Conservation (phyloP, 2,797 vertebrate species). For the Sebastes matsubarae region DNA sequence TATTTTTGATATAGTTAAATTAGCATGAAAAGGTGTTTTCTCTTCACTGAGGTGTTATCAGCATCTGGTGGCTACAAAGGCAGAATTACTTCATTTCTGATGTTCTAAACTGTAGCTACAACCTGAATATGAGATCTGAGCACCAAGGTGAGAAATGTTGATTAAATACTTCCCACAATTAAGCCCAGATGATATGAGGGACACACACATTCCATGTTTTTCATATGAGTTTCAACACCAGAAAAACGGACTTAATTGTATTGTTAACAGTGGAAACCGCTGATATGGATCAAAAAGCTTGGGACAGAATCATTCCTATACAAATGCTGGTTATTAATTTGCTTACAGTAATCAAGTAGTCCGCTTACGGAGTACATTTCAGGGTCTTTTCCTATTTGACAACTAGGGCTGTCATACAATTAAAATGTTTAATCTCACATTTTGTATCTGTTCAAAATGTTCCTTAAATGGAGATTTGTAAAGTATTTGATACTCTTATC, state of each 20-base stretch:
- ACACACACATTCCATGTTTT: background rate
- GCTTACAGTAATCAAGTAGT: no score
- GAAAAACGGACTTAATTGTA: background rate
- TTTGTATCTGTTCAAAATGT: no score
- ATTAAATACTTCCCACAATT: constrained; percentile 18
- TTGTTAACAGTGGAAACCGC: no score
- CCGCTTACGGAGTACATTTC: no score
- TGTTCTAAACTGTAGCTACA: background rate
- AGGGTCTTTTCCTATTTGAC: no score
- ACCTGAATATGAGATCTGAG: constrained; percentile 22
- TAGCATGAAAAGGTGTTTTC: background rate
- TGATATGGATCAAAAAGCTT: no score
- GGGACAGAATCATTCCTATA: no score
- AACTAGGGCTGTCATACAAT: no score
- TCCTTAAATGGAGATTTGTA: no score
- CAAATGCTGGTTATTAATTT: no score
- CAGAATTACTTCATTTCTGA: background rate
- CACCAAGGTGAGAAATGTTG: background rate
- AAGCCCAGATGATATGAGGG: background rate
- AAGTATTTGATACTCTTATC: no score
- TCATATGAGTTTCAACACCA: background rate
- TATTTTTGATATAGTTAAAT: background rate
- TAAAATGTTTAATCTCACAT: no score
- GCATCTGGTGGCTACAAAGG: background rate
- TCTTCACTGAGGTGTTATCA: background rate